These are phyloP conservation scores for Microctonus hyperodae DNA, from an alignment of 2,888 invertebrate species.

Conservation along the genomic window DNA sequence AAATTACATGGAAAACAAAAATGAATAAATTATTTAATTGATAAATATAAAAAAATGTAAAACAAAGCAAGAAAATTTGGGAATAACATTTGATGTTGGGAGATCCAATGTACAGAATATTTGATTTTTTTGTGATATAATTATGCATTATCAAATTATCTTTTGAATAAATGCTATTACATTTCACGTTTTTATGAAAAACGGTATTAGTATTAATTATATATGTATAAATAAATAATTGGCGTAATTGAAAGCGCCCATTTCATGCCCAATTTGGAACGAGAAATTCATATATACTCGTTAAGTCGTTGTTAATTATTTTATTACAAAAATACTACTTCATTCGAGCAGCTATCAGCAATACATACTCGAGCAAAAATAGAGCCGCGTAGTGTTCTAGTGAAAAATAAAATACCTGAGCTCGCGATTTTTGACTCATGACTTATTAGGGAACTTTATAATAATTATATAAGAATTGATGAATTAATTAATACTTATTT, in stretches of 20 bases:
- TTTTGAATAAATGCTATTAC: constrained; percentile 40
- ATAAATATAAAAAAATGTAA: constrained; percentile 37
- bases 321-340: constrained; percentile 36
- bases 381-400: background rate
- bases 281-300: constrained; percentile 27
- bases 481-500: constrained; percentile 57
- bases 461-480: constrained; percentile 56
- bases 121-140: constrained; percentile 64
- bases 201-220: constrained; percentile 14
- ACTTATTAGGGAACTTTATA: constrained; percentile 57
- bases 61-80: constrained; percentile 42
- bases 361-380: background rate
- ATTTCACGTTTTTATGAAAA: constrained; percentile 51
- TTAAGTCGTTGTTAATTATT: constrained; percentile 40
- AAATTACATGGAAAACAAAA: constrained; percentile 29
- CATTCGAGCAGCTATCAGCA: constrained; percentile 18
- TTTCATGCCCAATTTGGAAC: background rate
- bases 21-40: constrained; percentile 29
- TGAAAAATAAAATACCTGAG: constrained; percentile 43
- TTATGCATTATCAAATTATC: constrained; percentile 59
- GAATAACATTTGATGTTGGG: constrained; percentile 56
- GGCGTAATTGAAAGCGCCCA: constrained; percentile 5
- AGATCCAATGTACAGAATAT: constrained; percentile 61
- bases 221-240: background rate
- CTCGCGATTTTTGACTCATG: constrained; percentile 57